Evolutionary conservation across 2,888 invertebrate species (phyloP), one percentile per base, ranked within the genome.

Genomic region (Taphrorychus bicolor): DNA sequence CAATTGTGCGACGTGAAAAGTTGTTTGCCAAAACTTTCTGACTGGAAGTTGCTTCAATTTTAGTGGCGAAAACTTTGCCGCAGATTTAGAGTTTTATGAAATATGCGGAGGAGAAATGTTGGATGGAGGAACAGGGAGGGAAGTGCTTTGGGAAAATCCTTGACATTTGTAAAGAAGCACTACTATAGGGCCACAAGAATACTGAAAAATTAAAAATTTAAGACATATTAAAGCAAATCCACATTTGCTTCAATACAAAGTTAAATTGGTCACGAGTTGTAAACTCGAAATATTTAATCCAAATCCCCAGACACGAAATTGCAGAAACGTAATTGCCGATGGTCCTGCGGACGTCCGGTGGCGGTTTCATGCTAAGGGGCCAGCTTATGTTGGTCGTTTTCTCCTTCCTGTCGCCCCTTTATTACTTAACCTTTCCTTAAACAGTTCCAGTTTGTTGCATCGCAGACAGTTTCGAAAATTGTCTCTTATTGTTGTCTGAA

Each of bases 211-310:
- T n/a, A n/a, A n/a, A n/a, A n/a, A n/a, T n/a, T n/a, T n/a, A n/a
- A n/a, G n/a, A n/a, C n/a, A n/a, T n/a, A n/a, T n/a, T n/a, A n/a
- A n/a, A n/a, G n/a, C n/a, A n/a, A n/a, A n/a, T n/a, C n/a, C n/a
- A n/a, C n/a, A n/a, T n/a, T n/a, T n/a, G n/a, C n/a, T n/a, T n/a
- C n/a, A n/a, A 32, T 32, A 9, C 32, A 32, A 32, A 32, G 11
- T 32, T 32, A 32, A 32, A 32, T 32, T 32, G 32, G 32, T 32
- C 32, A 32, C 32, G 32, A 32, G 32, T 32, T 32, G 57, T 57
- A 41, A 58, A 53, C 53, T 59, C 41, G 59, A 65, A 58, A 65
- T 65, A 65, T 65, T 65, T 65, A 65, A 65, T 40, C 45, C 64
- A 22, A 65, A 65, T 65, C 58, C 59, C 64, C 64, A 4, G 32